phyloP scores from a whole-genome alignment of 2,888 invertebrate species.

The Glaucopsyche alexis region DNA sequence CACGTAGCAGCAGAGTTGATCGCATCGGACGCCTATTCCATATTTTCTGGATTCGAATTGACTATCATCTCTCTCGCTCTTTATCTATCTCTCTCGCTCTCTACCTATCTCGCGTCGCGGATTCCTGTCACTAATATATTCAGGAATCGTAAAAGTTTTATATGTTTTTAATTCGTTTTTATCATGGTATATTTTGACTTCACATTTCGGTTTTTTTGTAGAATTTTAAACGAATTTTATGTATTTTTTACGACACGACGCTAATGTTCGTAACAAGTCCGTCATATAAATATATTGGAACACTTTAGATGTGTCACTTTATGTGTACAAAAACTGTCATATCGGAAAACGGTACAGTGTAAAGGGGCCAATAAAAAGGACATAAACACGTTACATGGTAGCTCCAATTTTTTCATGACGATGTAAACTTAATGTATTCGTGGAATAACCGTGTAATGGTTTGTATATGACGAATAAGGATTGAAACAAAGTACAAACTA shows the following conservation, averaged over 20 bases:
- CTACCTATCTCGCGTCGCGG: slow-evolving; percentile 30
- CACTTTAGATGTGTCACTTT: slow-evolving; percentile 15
- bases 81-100: slow-evolving; percentile 31
- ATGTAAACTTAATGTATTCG: not conserved
- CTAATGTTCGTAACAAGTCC: slow-evolving; percentile 11
- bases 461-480: too few relatives aligned
- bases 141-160: slow-evolving; percentile 24
- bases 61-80: slow-evolving; percentile 36
- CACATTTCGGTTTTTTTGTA: slow-evolving; percentile 15
- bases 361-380: slow-evolving; percentile 3
- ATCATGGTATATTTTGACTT: slow-evolving; percentile 26
- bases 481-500: too few relatives aligned
- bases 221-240: slow-evolving; percentile 15
- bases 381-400: slow-evolving; percentile 9
- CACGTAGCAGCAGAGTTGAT: slow-evolving; percentile 44
- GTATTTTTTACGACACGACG: slow-evolving; percentile 22
- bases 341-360: slow-evolving; percentile 3
- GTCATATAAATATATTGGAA: not conserved
- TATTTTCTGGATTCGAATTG: slow-evolving; percentile 52
- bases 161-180: slow-evolving; percentile 23
- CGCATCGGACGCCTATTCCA: slow-evolving; percentile 47
- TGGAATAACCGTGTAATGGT: not conserved
- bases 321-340: slow-evolving; percentile 12
- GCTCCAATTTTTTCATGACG: not conserved
- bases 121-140: slow-evolving; percentile 19